These are phyloP conservation scores for Aphelenchoides bicaudatus DNA, from an alignment of 2,888 invertebrate genomes.

Conservation along the genomic window DNA sequence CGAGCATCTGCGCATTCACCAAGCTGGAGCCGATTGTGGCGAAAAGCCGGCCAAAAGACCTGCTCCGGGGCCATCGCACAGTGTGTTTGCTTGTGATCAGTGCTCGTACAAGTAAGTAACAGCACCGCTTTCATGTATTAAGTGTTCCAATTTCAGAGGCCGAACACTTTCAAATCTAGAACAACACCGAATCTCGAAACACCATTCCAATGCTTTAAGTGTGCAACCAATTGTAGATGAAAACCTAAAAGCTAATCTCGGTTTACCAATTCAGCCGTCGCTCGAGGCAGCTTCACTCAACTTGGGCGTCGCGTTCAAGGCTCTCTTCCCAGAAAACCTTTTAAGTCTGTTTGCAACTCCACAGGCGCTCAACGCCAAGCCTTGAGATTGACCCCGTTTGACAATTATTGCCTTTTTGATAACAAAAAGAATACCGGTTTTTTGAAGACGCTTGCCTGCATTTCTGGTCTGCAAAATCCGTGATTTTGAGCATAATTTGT, in stretches of 20 bases:
- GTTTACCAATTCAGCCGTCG: background rate
- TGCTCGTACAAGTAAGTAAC: conserved; percentile 24
- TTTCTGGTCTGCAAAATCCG: no score
- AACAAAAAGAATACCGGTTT: no score
- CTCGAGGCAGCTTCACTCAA: background rate
- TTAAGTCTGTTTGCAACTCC: conserved; percentile 5
- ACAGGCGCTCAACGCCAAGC: no score
- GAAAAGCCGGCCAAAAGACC: conserved; percentile 15
- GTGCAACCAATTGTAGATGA: background rate
- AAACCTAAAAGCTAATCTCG: background rate
- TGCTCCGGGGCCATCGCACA: conserved; percentile 1
- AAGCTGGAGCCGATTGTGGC: conserved; percentile 14
- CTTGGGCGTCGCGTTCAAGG: conserved; percentile 10
- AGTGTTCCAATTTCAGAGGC: conserved; percentile 22
- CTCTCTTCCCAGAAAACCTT: conserved; percentile 9
- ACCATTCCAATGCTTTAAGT: conserved; percentile 7
- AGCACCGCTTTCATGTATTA: background rate
- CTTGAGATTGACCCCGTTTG: no score
- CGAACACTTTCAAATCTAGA: conserved; percentile 27
- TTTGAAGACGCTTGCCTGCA: no score
- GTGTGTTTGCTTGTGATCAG: conserved; percentile 24
- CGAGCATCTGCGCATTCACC: conserved; percentile 26
- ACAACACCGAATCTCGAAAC: conserved; percentile 28
- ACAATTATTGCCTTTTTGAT: no score
- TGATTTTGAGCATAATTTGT: no score